Conservation (phyloP, 2,113 vertebrate species). For the Salvelinus namaycush region DNA sequence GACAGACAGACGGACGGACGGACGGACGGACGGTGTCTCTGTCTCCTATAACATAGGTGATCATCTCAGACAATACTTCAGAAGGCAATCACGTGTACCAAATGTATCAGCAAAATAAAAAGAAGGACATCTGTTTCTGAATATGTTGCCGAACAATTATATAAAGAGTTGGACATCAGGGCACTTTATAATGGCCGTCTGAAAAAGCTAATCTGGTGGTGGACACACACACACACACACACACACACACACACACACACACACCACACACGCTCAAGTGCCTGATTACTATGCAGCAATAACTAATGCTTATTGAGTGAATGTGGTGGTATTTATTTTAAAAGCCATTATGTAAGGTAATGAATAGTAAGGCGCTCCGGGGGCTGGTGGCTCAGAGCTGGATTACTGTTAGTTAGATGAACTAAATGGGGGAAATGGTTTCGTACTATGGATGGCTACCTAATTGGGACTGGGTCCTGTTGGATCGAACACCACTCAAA, state of each 20-base stretch:
- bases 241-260: no score
- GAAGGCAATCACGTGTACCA: no score
- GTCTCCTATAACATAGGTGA: no score
- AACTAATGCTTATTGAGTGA: slow-evolving; percentile 14
- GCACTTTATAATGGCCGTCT: neutral
- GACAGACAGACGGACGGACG: no score
- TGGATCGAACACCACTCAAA: neutral
- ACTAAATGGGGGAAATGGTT: slow-evolving; percentile 28
- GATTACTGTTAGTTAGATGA: slow-evolving; percentile 44
- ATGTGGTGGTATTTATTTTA: slow-evolving; percentile 50
- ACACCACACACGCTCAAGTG: slow-evolving; percentile 10
- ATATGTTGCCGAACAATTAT: neutral
- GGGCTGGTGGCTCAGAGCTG: slow-evolving; percentile 33
- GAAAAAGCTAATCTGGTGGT: no score
- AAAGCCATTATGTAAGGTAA: slow-evolving; percentile 63
- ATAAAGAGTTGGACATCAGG: slow-evolving; percentile 1
- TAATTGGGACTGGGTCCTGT: neutral
- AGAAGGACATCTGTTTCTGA: no score
- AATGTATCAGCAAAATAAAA: no score
- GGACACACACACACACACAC: no score
- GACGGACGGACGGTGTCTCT: no score
- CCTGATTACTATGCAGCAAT: slow-evolving; percentile 1
- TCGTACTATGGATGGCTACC: neutral
- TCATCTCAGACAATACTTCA: no score
- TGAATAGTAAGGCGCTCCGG: slow-evolving; percentile 47